Percentiles rank a stretch among this genome's conserved stretches.
Evolutionary conservation across 2,888 invertebrate genomes (phyloP).

Genomic region (Macaria liturata): DNA sequence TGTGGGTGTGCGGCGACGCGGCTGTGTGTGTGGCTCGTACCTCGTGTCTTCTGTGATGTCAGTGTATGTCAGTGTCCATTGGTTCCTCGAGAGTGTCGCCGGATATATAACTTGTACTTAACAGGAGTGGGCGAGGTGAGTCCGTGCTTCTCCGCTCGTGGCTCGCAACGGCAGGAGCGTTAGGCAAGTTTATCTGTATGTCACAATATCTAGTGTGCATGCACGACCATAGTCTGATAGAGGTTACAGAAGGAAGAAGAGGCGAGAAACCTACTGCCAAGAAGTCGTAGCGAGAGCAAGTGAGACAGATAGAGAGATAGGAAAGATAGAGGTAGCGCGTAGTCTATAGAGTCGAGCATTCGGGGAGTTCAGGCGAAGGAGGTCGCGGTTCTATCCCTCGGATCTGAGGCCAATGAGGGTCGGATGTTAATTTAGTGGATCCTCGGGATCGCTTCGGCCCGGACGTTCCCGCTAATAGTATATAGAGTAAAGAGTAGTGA

Average conservation of each 20-base stretch:
- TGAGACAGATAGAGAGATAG: constrained; percentile 78
- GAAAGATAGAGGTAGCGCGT: constrained; percentile 77
- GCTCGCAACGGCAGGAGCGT: constrained; percentile 69
- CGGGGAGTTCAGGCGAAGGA: constrained; percentile 71
- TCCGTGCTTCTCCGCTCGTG: constrained; percentile 65
- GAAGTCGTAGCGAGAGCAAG: constrained; percentile 78
- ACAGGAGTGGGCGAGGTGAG: constrained; percentile 59
- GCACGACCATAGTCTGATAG: constrained; percentile 80
- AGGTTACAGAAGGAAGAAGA: constrained; percentile 79
- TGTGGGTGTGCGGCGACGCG: constrained; percentile 58
- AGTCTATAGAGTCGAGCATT: constrained; percentile 75
- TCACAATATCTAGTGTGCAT: constrained; percentile 83
- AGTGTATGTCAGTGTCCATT: constrained; percentile 72
- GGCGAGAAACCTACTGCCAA: constrained; percentile 78
- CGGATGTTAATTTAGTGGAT: constrained; percentile 61
- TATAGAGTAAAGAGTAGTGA: constrained; percentile 76
- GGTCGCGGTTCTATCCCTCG: constrained; percentile 66
- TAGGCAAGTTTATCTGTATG: constrained; percentile 76
- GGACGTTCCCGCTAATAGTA: constrained; percentile 77
- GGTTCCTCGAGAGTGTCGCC: constrained; percentile 59
- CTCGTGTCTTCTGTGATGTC: constrained; percentile 75
- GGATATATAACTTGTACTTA: constrained; percentile 52
- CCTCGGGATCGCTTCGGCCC: constrained; percentile 75
- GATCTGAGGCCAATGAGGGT: constrained; percentile 60
- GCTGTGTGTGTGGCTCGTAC: constrained; percentile 70